These are phyloP conservation scores for Magallana nippona DNA, from an alignment of 2,888 invertebrate genomes.

Conservation along the genomic window DNA sequence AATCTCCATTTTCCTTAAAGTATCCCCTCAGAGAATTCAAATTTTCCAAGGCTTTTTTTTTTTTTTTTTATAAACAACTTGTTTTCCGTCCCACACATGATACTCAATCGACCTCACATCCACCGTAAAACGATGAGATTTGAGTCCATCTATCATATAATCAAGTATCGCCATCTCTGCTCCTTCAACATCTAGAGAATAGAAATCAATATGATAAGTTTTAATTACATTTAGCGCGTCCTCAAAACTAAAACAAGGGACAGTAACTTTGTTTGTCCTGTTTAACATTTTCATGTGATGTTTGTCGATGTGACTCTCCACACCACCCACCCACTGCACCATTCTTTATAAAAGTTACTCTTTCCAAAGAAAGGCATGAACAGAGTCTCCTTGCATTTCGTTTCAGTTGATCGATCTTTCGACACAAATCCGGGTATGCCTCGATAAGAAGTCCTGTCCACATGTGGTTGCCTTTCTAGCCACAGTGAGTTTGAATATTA, in stretches of 20 bases:
- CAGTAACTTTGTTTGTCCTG: background rate
- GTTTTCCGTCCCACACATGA: conserved; percentile 23
- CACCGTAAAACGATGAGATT: background rate
- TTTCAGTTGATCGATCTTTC: conserved; percentile 1
- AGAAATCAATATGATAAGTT: conserved; percentile 22
- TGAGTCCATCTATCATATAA: conserved; percentile 10
- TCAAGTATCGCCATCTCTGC: conserved; percentile 32
- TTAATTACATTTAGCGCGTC: background rate
- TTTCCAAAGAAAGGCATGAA: conserved; percentile 3
- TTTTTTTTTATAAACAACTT: conserved; percentile 19
- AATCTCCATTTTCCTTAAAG: conserved; percentile 32
- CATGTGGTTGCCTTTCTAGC: conserved; percentile 15
- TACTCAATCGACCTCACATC: conserved; percentile 36
- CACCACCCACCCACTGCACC: background rate
- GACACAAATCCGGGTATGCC: conserved; percentile 25
- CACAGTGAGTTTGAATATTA: conserved; percentile 39
- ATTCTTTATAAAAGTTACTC: background rate
- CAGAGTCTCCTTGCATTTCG: conserved; percentile 34
- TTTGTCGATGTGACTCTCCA: background rate
- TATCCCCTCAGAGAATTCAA: background rate
- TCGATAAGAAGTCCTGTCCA: conserved; percentile 34
- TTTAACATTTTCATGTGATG: background rate
- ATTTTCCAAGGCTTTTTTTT: conserved; percentile 34
- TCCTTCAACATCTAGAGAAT: conserved; percentile 39
- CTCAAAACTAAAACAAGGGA: conserved; percentile 32